These are phyloP conservation scores for Acanthaster planci DNA, from an alignment of 35 echinoderm and acorn worm genomes.

Conservation along the genomic window DNA sequence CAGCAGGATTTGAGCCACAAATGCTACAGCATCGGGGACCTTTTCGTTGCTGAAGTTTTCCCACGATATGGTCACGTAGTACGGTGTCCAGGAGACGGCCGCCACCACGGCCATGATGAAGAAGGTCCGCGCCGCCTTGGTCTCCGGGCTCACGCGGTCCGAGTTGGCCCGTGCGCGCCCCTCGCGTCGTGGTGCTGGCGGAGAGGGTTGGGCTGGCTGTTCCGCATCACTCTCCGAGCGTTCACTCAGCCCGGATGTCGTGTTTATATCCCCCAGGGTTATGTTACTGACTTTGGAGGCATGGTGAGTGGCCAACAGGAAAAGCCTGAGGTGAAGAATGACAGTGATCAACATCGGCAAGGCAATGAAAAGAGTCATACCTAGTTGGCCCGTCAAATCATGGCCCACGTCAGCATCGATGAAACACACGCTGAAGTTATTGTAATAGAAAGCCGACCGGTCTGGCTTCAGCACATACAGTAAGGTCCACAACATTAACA, in stretches of 20 bases:
- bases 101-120: conserved; percentile 14
- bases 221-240: background rate
- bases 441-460: background rate
- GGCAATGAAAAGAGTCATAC: conserved; percentile 11
- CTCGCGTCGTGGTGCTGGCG: background rate
- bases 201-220: background rate
- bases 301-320: conserved; percentile 5
- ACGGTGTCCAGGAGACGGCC: conserved; percentile 1
- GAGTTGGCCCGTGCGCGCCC: background rate
- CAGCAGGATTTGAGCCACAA: background rate
- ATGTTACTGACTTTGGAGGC: conserved; percentile 6
- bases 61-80: background rate
- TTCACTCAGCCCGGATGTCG: background rate
- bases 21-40: background rate
- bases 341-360: conserved; percentile 5
- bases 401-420: background rate
- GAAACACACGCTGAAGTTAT: background rate
- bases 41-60: background rate
- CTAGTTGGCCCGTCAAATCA: background rate
- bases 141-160: background rate
- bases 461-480: background rate
- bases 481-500: background rate
- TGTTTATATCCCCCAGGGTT: background rate
- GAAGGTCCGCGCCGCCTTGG: background rate
- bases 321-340: background rate